Evolutionary conservation across 2,797 vertebrate species (phyloP), one percentile per base, ranked within the genome.

Genomic region (Clamator glandarius): DNA sequence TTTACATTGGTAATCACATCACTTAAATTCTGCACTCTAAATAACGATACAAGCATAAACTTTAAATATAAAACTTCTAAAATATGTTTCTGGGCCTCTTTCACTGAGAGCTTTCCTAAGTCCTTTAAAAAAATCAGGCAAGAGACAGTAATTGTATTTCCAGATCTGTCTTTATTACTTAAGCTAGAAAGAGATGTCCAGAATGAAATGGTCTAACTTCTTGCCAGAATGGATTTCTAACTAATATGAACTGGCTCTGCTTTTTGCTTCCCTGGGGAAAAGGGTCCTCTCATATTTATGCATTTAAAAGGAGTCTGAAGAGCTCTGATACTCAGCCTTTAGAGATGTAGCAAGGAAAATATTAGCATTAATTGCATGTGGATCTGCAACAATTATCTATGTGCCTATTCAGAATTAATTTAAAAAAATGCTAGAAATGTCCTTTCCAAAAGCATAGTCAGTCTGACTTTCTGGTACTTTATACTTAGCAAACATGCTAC

Each of bases 111-210:
- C 5, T 91, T 73, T 85, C 31, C n/a, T 66, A 86, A 78, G 9
- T 69, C 88, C 48, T 90, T 92, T 81, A 70, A 88, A 90, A 79
- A 70, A 25, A 63, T 72, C 59, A 89, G 90, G 77, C 61, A 84
- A 55, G 57, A 77, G 81, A 77, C 2, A 0, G 55, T 84, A 95
- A 96, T 90, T 73, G 36, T 36, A 89, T 95, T 96, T 95, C 86
- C 92, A 96, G 94, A 81, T 33, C 26, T 84, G 59, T 84, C 90
- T 84, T 87, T 96, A 92, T 90, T 82, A 68, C 70, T 93, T 70
- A 74, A 79, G 72, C 48, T 84, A 57, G 58, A 86, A 87, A 78
- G 67, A 88, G 59, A 87, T 2, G 3, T 84, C 64, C 48, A 84
- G 84, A 84, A 57, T 84, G 44, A 94, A 94, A 90, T 26, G 26